A percentile compares a stretch with the other conserved stretches of the same genome.
phyloP scores from a whole-genome alignment of 2,797 vertebrate genomes.

The Enteromius anoplus region DNA sequence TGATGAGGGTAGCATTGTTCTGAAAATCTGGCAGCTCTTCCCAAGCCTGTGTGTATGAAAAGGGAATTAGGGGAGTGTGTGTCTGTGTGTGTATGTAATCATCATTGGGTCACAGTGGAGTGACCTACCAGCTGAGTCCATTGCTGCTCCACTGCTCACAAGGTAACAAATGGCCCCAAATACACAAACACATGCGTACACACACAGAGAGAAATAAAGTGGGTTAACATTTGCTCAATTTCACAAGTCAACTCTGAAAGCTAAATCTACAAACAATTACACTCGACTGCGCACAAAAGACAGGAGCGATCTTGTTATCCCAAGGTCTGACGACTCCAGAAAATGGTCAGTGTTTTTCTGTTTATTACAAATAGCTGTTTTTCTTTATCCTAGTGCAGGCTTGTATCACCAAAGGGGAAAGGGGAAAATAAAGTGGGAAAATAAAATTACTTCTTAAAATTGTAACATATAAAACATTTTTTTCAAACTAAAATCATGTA shows the following conservation, averaged over 20 bases:
- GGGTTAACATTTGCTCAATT: slow-evolving; percentile 62
- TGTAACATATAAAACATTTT: no score
- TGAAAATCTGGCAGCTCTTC: slow-evolving; percentile 76
- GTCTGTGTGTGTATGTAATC: slow-evolving; percentile 74
- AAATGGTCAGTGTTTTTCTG: slow-evolving; percentile 53
- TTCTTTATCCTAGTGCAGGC: not conserved
- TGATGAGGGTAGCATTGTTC: slow-evolving; percentile 82
- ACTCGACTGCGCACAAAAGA: slow-evolving; percentile 61
- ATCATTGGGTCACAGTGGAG: slow-evolving; percentile 81
- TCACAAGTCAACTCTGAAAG: slow-evolving; percentile 64
- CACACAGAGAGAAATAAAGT: slow-evolving; percentile 53
- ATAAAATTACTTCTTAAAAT: not conserved
- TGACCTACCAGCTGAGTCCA: slow-evolving; percentile 84
- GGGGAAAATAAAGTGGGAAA: no score
- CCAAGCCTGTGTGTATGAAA: slow-evolving; percentile 74
- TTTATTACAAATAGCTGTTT: slow-evolving; percentile 12
- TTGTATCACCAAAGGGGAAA: not conserved
- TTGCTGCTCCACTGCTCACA: slow-evolving; percentile 81
- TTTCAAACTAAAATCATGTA: not conserved
- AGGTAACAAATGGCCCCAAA: slow-evolving; percentile 70
- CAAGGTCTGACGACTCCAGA: slow-evolving; percentile 43
- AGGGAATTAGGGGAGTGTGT: slow-evolving; percentile 75
- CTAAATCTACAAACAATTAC: slow-evolving; percentile 64
- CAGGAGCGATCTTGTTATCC: slow-evolving; percentile 43
- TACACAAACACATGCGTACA: slow-evolving; percentile 55